Base-by-base conservation (phyloP, 2,113 vertebrate species). In the Pelodiscus sinensis region DNA sequence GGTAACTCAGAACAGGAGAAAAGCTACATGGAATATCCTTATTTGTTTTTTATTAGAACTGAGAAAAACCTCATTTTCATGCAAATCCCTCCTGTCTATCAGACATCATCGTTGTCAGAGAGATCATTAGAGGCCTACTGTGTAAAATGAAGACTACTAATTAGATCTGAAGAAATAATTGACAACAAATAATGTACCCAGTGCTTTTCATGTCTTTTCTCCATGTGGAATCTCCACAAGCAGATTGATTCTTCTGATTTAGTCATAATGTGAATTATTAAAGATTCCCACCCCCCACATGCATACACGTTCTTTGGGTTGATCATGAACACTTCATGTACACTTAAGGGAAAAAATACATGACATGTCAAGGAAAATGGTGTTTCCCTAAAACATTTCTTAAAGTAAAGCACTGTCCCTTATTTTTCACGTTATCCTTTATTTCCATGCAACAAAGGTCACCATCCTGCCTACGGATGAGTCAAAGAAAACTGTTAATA, bases 121-220 rank as follows among this genome's bases (percentile, higher is more conserved):
- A 97, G 95, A 95, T 97, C 96, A 96, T 96, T 96, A 97, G 91
- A 96, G 88, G 86, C 96, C 95, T 95, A 96, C 96, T 95, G 94
- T 94, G 96, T 96, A 96, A 96, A 97, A 96, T 95, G 94, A 92
- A 94, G 95, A 97, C 96, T 96, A 95, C 95, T 96, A 96, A 97
- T 97, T 96, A 95, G 82, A 96, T 88, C 88, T 90, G 89, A 92
- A 96, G 93, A 95, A 96, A 96, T 94, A 95, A 96, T 96, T 96
- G 93, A 86, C 91, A 96, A 95, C 96, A 96, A 96, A 97, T 94
- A 94, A 95, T 95, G 93, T 95, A 95, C 88, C 94, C 96, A 88
- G 56, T 91, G 86, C 87, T 84, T 94, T 94, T 88, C 85, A 71
- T 27, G 73, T 78, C 82, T 75, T 88, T 94, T 71, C 89, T 96